Evolutionary conservation across 2,113 vertebrate species (phyloP).

Genomic region (Naja naja): DNA sequence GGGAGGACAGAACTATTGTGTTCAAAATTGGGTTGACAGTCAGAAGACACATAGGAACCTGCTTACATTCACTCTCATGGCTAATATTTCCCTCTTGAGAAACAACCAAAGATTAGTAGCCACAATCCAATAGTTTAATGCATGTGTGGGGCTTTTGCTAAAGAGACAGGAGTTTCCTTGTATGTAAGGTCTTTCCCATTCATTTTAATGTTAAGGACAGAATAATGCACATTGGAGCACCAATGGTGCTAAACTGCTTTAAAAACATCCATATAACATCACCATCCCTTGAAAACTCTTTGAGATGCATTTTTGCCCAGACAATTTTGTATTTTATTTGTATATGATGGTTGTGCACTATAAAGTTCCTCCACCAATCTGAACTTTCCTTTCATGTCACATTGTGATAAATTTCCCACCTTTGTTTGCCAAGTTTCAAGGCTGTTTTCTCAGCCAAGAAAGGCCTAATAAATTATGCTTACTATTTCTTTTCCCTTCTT

Average conservation of each 20-base stretch:
- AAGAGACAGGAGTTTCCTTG: not conserved
- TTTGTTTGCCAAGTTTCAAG: not conserved
- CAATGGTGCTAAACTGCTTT: not conserved
- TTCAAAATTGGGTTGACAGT: not conserved
- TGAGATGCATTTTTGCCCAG: not conserved
- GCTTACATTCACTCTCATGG: not conserved
- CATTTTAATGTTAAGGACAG: not conserved
- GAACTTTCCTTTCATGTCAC: not conserved
- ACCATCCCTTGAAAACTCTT: not conserved
- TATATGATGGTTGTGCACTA: not conserved
- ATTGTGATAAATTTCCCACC: not conserved
- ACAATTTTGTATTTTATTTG: conserved; percentile 19
- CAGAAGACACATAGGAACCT: not conserved
- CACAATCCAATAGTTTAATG: not conserved
- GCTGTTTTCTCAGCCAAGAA: conserved; percentile 24
- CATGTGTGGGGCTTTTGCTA: not conserved
- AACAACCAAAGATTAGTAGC: not conserved
- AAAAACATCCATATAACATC: not conserved
- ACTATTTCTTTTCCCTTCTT: conserved; percentile 41
- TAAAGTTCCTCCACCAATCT: not conserved
- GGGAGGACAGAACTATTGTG: not conserved
- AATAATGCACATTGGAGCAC: not conserved
- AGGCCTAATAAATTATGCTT: conserved; percentile 25
- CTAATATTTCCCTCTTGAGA: not conserved
- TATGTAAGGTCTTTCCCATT: not conserved